Percentiles rank a stretch among this genome's conserved stretches.
Conservation (phyloP, 2,888 invertebrate genomes). For the Ophion ellenae region DNA sequence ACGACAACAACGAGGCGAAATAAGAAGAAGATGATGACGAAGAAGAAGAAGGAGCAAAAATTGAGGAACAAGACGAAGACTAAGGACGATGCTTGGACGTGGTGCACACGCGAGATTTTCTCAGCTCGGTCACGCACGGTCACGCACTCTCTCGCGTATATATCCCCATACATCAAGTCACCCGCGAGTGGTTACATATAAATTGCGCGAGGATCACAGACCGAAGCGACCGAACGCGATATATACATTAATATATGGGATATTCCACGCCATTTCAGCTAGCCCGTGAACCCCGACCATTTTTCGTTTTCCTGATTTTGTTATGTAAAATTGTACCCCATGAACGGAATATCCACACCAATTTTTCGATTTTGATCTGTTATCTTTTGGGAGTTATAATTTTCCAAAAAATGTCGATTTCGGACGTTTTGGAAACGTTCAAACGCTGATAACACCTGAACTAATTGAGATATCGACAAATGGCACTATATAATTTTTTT, state of each 20-base stretch:
- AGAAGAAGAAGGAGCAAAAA: slow-evolving; percentile 13
- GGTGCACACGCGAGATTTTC: slow-evolving; percentile 74
- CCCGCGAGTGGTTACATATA: slow-evolving; percentile 64
- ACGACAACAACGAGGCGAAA: slow-evolving; percentile 49
- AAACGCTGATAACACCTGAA: too few relatives aligned
- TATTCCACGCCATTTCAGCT: too few relatives aligned
- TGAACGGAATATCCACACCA: too few relatives aligned
- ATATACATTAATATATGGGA: slow-evolving; percentile 8
- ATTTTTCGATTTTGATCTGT: too few relatives aligned
- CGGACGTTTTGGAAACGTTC: too few relatives aligned
- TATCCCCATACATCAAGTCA: slow-evolving; percentile 66
- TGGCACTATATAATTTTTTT: too few relatives aligned
- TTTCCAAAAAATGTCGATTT: too few relatives aligned
- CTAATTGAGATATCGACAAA: too few relatives aligned
- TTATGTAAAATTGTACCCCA: too few relatives aligned
- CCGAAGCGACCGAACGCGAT: slow-evolving; percentile 41
- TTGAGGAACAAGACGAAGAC: slow-evolving; percentile 54
- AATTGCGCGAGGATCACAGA: slow-evolving; percentile 58
- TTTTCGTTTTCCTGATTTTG: too few relatives aligned
- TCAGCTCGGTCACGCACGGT: slow-evolving; percentile 68
- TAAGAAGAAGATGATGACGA: slow-evolving; percentile 12
- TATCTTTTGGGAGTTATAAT: too few relatives aligned
- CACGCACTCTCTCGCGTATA: slow-evolving; percentile 65
- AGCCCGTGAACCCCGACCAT: too few relatives aligned
- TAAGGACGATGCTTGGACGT: slow-evolving; percentile 73